A percentile compares a stretch with the other conserved stretches of the same genome.
phyloP scores from a whole-genome alignment of 2,888 invertebrate species.

The Tachina grossa region DNA sequence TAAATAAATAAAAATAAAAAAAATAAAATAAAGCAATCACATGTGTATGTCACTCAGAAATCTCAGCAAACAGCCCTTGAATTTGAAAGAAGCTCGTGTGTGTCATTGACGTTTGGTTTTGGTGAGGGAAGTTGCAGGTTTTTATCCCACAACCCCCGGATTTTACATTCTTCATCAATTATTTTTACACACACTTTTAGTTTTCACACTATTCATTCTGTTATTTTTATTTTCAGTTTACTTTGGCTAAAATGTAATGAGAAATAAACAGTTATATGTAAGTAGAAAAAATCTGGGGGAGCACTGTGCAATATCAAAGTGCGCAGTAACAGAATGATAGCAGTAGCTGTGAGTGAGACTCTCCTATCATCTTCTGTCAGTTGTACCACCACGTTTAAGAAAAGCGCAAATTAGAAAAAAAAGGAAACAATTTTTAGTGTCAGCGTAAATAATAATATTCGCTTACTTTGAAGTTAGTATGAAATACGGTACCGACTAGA shows the following conservation, averaged over 20 bases:
- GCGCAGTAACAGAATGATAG: conserved; percentile 63
- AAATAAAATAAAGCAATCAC: conserved; percentile 5
- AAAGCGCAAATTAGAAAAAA: conserved; percentile 26
- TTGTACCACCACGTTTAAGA: conserved; percentile 39
- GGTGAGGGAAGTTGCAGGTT: conserved; percentile 7
- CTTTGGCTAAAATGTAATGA: conserved; percentile 43
- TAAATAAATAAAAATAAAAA: conserved; percentile 6
- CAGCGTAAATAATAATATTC: conserved; percentile 34
- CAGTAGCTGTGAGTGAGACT: conserved; percentile 28
- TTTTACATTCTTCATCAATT: conserved; percentile 44
- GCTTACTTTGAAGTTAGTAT: conserved; percentile 52
- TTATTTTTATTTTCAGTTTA: conserved; percentile 34
- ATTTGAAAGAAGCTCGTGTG: conserved; percentile 16
- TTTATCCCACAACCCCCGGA: conserved; percentile 63
- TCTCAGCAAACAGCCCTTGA: conserved; percentile 50
- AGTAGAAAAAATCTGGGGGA: conserved; percentile 42
- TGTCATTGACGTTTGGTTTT: conserved; percentile 3
- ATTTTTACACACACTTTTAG: conserved; percentile 26
- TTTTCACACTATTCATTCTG: conserved; percentile 24
- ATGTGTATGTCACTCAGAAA: conserved; percentile 18
- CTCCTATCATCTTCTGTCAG: conserved; percentile 15
- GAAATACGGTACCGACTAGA: conserved; percentile 60
- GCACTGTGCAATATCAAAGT: conserved; percentile 52
- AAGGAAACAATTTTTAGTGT: conserved; percentile 40
- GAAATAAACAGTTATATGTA: conserved; percentile 6